Base-by-base conservation (phyloP, 2,797 vertebrate genomes). In the Xerus rutilus region DNA sequence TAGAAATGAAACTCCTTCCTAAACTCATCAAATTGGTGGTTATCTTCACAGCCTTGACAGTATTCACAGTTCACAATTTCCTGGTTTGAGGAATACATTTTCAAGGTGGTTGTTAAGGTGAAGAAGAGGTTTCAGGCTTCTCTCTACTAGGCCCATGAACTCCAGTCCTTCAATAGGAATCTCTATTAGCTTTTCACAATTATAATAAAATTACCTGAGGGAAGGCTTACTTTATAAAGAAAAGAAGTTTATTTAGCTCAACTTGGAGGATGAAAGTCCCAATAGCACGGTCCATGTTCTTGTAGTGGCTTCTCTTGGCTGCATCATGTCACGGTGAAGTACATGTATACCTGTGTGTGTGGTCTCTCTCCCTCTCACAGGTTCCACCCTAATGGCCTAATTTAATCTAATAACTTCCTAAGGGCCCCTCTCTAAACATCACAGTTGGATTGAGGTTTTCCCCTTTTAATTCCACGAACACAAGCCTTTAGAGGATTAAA, bases 101-200 rank as follows among this genome's bases (percentile, higher is more conserved):
- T 32, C n/a, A 52, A 52, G 84, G 57, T 69, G 86, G 59, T 74
- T 52, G 76, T 3, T 13, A 49, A 45, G 54, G 92, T 98, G 96
- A 98, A 15, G 93, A 97, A 98, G 99, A 99, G 96, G 98, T 98
- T 70, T 99, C 98, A 1, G 99, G 96, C 74, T 99, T 99, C 32
- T 99, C 99, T 98, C 99, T 99, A 98, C 97, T 98, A 6, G 98
- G 0, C 98, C 99, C 99, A 99, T 99, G 98, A 99, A 99, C 65
- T 99, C 99, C 97, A 99, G 98, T 0, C 99, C 99, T 95, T 99
- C 99, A 5, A 99, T 97, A 3, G 99, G 99, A 96, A 99, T 99
- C 89, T 99, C 99, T 62, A 59, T 79, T 39, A 62, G 32, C 28
- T 64, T 64, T n/a, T 79, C 54, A 21, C 8, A 23, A 81, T 11